Evolutionary conservation across 2,888 invertebrate species (phyloP).

Genomic region (Callinectes sapidus): DNA sequence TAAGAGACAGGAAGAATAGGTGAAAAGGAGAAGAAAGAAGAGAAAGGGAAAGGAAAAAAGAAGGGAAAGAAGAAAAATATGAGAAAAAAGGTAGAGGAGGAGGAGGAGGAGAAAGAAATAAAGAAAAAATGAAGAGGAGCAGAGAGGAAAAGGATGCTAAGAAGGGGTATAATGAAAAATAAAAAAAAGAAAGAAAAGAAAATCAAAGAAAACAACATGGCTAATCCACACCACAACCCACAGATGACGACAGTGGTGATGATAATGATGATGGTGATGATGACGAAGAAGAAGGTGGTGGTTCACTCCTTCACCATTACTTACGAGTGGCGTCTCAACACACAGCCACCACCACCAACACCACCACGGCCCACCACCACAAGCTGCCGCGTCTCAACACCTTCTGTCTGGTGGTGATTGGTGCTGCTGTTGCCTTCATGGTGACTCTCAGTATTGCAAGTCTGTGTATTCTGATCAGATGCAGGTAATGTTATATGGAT

Average conservation of each 20-base stretch:
- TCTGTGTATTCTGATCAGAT: not conserved
- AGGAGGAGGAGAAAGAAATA: too few species aligned
- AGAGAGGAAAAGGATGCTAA: too few species aligned
- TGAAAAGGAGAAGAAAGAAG: too few species aligned
- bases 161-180: too few species aligned
- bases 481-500: not conserved
- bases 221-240: not conserved
- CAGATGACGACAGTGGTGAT: not conserved
- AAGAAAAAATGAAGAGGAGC: too few species aligned
- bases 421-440: constrained; percentile 28
- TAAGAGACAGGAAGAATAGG: too few species aligned
- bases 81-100: too few species aligned
- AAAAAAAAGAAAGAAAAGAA: too few species aligned
- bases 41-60: too few species aligned
- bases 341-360: not conserved
- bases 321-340: not conserved
- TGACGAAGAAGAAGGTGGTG: too few species aligned
- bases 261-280: not conserved
- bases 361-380: not conserved
- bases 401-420: constrained; percentile 29
- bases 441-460: constrained; percentile 32
- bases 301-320: not conserved
- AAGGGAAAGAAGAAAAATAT: too few species aligned
- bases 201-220: not conserved
- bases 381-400: not conserved